These are phyloP conservation scores for Aporophyla nigra DNA, from an alignment of 2,888 invertebrate species.

Conservation along the genomic window DNA sequence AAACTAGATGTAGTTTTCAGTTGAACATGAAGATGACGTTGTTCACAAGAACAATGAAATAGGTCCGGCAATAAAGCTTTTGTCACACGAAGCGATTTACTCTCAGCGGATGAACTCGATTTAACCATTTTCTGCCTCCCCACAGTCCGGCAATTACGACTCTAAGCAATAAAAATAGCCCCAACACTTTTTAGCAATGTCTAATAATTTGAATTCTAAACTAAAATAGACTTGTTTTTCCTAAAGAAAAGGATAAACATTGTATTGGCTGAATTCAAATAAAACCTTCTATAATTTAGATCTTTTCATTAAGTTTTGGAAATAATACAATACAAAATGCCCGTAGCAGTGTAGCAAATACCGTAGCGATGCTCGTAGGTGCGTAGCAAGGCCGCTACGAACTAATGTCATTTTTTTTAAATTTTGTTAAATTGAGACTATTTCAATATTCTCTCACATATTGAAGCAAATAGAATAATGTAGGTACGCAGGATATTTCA, in stretches of 20 bases:
- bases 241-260: neutral
- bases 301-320: neutral
- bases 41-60: neutral
- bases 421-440: too few relatives aligned
- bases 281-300: neutral
- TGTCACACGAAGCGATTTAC: too few relatives aligned
- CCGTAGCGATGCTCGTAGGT: neutral
- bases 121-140: neutral
- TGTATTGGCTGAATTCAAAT: neutral
- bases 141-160: neutral
- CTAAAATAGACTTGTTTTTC: neutral
- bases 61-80: too few relatives aligned
- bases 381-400: neutral
- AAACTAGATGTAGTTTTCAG: neutral
- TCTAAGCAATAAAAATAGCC: neutral
- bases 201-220: neutral
- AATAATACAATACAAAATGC: neutral
- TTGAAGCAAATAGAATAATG: too few relatives aligned
- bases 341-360: neutral
- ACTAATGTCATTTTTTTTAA: too few relatives aligned
- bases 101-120: neutral
- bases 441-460: too few relatives aligned
- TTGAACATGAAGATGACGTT: conserved; percentile 26
- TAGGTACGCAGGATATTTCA: too few relatives aligned
- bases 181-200: neutral